A percentile compares a stretch with the other conserved stretches of the same genome.
Conservation (phyloP, 2,888 invertebrate genomes). For the Drosophila neonasuta region DNA sequence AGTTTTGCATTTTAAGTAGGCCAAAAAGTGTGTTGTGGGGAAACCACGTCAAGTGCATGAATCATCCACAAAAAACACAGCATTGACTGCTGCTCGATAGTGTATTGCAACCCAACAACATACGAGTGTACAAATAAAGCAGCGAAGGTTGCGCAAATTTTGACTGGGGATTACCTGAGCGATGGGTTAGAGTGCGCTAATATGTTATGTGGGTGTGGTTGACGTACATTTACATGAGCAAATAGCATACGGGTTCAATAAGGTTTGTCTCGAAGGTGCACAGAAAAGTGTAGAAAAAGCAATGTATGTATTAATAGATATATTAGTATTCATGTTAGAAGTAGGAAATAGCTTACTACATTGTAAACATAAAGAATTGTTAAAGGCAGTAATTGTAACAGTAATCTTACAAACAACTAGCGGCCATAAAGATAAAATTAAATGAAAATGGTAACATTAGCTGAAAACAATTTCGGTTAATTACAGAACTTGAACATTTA, state of each 20-base stretch:
- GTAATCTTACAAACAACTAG: not conserved
- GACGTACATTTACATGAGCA: slow-evolving; percentile 7
- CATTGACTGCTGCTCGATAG: slow-evolving; percentile 49
- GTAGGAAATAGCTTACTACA: too few species aligned
- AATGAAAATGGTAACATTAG: slow-evolving; percentile 4
- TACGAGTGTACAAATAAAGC: slow-evolving; percentile 8
- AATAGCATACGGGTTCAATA: slow-evolving; percentile 42
- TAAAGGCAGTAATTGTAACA: not conserved
- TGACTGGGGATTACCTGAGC: slow-evolving; percentile 61
- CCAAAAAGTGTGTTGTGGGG: slow-evolving; percentile 55
- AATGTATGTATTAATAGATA: too few species aligned
- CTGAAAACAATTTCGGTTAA: slow-evolving; percentile 33
- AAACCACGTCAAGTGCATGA: slow-evolving; percentile 59
- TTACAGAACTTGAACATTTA: slow-evolving; percentile 43
- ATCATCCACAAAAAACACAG: slow-evolving; percentile 43
- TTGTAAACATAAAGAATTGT: not conserved
- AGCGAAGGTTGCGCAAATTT: slow-evolving; percentile 66
- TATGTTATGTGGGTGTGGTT: slow-evolving; percentile 51
- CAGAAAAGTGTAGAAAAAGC: slow-evolving; percentile 22
- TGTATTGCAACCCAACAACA: slow-evolving; percentile 26
- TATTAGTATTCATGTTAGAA: not conserved
- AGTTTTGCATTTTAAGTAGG: slow-evolving; percentile 64
- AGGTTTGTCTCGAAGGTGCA: slow-evolving; percentile 23
- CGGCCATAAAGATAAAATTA: slow-evolving; percentile 1
- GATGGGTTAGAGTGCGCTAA: slow-evolving; percentile 18